Evolutionary conservation across 2,797 vertebrate genomes (phyloP).

Genomic region (Myiotriccus ornatus): DNA sequence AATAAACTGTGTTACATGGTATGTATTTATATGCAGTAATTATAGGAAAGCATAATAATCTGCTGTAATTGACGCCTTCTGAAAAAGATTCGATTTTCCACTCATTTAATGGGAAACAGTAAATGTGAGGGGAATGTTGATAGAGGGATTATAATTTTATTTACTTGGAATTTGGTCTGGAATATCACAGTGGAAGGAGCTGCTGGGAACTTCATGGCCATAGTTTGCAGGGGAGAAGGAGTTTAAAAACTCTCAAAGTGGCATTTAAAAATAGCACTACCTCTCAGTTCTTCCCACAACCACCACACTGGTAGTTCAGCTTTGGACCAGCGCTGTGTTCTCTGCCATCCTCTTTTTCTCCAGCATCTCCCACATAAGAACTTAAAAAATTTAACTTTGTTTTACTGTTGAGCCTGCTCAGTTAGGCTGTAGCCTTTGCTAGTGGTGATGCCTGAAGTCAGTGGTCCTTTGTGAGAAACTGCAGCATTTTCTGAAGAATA

Average conservation of each 20-base stretch:
- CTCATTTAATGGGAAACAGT: background rate
- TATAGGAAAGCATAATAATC: slow-evolving; percentile 38
- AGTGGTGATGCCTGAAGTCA: background rate
- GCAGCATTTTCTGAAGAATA: background rate
- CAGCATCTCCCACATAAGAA: background rate
- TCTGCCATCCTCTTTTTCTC: background rate
- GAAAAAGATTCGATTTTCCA: slow-evolving; percentile 19
- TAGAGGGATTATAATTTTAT: background rate
- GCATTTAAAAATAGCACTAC: background rate
- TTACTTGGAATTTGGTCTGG: background rate
- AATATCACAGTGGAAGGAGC: background rate
- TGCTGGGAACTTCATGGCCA: background rate
- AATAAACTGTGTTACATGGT: slow-evolving; percentile 12
- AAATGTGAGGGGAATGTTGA: background rate
- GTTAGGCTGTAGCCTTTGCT: background rate
- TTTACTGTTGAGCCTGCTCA: background rate
- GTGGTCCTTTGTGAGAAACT: background rate
- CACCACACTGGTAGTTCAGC: background rate
- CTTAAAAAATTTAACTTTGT: background rate
- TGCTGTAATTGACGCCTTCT: slow-evolving; percentile 38
- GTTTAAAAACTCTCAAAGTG: background rate
- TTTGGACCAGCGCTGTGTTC: background rate
- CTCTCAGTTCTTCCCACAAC: background rate
- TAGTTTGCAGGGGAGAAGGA: background rate
- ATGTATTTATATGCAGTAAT: slow-evolving; percentile 42